phyloP scores from a whole-genome alignment of 2,888 invertebrate species.

The Imbricaverruca yamaguchii region DNA sequence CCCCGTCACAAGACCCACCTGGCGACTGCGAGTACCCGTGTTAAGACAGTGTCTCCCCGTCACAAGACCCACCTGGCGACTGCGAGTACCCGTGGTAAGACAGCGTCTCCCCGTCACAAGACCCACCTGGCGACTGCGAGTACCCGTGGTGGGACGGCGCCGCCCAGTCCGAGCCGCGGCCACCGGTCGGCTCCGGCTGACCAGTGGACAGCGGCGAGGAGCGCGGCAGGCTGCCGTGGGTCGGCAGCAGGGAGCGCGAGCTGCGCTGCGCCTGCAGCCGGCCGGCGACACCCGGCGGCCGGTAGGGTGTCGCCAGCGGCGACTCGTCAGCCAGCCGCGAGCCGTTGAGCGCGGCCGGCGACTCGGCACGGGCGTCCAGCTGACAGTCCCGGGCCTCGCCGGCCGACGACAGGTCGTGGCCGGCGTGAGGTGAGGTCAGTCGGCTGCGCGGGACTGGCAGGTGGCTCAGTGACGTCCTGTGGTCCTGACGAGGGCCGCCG shows the following conservation, averaged over 20 bases:
- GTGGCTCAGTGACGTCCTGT: background rate
- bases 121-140: too few species aligned
- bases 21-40: too few species aligned
- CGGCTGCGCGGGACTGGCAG: background rate
- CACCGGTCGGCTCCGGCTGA: background rate
- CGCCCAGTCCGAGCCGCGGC: background rate
- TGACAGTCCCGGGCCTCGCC: background rate
- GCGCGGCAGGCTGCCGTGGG: background rate
- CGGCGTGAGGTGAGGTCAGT: background rate
- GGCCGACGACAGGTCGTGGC: background rate
- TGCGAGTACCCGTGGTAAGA: too few species aligned
- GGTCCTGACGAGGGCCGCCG: background rate
- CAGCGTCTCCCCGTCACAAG: too few species aligned
- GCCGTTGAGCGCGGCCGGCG: background rate
- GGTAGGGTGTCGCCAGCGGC: too few species aligned
- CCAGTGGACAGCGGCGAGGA: background rate
- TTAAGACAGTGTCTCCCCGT: too few species aligned
- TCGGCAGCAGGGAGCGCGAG: background rate
- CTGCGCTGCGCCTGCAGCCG: too few species aligned
- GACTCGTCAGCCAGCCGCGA: background rate
- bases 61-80: too few species aligned
- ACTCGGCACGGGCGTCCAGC: background rate
- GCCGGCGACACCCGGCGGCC: too few species aligned
- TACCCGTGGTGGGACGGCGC: background rate
- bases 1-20: too few species aligned